Conservation (phyloP, 2,113 vertebrate genomes). For the Rhinolophus sinicus region DNA sequence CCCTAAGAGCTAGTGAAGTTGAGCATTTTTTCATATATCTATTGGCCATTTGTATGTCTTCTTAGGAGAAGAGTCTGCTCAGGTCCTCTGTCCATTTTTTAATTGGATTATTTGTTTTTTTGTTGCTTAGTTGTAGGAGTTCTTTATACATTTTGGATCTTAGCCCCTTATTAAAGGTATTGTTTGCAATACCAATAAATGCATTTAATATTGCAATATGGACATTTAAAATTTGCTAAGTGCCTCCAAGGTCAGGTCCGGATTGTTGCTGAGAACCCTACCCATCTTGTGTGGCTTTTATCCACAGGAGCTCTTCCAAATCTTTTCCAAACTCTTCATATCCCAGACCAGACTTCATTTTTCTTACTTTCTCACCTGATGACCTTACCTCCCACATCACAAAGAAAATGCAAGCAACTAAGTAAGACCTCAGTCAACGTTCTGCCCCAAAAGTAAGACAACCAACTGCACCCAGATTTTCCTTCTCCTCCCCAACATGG, state of each 20-base stretch:
- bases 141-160: not conserved
- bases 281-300: not conserved
- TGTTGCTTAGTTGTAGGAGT: not conserved
- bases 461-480: not conserved
- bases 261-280: not conserved
- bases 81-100: no score
- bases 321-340: not conserved
- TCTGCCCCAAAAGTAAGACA: not conserved
- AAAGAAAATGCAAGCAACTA: not conserved
- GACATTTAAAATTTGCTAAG: not conserved
- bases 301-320: not conserved
- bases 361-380: not conserved
- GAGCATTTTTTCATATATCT: no score
- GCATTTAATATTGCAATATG: not conserved
- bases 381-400: not conserved
- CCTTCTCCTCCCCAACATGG: not conserved
- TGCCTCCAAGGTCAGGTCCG: not conserved
- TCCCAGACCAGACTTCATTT: not conserved
- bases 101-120: no score
- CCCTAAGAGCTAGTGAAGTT: no score
- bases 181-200: not conserved
- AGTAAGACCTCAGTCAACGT: not conserved
- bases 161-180: no score
- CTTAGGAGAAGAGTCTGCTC: no score
- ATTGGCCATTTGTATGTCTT: no score